Base-by-base conservation (phyloP, 1,140 invertebrate species). In the Thaumatotibia leucotreta region DNA sequence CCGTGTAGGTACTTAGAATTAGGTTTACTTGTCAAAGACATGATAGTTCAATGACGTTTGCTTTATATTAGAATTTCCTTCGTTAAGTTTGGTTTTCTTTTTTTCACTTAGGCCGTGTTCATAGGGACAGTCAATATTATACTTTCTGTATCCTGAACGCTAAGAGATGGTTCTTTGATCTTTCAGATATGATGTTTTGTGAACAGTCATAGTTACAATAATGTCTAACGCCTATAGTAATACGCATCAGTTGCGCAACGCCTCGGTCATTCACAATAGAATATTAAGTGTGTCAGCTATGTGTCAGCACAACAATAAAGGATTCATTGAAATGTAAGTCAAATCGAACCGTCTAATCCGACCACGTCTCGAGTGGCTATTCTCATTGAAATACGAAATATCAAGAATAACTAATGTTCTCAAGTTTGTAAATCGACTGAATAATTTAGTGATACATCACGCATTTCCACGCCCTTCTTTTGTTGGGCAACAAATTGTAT, bases 311-410 rank as follows among this genome's bases (percentile, higher is more conserved):
- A 74, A 75, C 68, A 78, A 75, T 76, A 65, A 67, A 80, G 68
- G 70, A 76, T 75, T 65, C 73, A 79, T 82, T 82, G 74, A 76
- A 79, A 78, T 77, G 72, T 82, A 79, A 65, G 66, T 63, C 67
- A 70, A 72, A 80, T 77, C 69, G 75, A 82, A 68, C 69, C 68
- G 78, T 73, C 80, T 84, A 88, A 87, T 86, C 79, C 79, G 64
- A 81, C 83, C 80, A 69, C 79, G 77, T 70, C 61, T 85, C 68
- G 75, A 86, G 82, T 82, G 81, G 71, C 63, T 50, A 45, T 32
- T 65, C 72, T 72, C 70, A 66, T 72, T 67, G 58, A 68, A 77
- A 75, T 78, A 74, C 52, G 69, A 74, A 77, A 75, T 78, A 79
- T 81, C 72, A 14, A 62, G 77, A 82, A 82, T 83, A 75, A 77